Evolutionary conservation across 2,113 vertebrate genomes (phyloP).

Genomic region (Larimichthys polyactis): DNA sequence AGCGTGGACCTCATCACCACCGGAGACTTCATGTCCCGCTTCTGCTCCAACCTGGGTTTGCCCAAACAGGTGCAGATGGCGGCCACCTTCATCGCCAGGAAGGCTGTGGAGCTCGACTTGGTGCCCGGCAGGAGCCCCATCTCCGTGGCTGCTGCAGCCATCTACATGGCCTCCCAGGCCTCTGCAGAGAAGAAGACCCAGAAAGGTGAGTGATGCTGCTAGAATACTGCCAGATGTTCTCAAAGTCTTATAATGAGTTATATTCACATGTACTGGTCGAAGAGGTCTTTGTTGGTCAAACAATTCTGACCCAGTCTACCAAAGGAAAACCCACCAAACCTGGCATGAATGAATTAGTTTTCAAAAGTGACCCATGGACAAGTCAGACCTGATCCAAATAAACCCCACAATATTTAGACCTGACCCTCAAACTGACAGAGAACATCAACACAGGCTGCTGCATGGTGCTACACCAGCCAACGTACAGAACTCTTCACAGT

Average conservation of each 20-base stretch:
- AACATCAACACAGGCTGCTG: not conserved
- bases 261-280: not conserved
- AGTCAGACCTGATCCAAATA: not conserved
- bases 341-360: too few relatives aligned
- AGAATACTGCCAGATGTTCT: not conserved
- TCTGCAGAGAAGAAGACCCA: slow-evolving; percentile 98
- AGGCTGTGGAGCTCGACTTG: slow-evolving; percentile 96
- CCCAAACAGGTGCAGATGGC: slow-evolving; percentile 99
- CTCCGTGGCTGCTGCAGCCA: slow-evolving; percentile 97
- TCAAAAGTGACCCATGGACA: too few relatives aligned
- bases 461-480: too few relatives aligned
- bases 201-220: slow-evolving; percentile 87
- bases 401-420: not conserved
- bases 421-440: not conserved
- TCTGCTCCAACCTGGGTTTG: slow-evolving; percentile 97
- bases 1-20: slow-evolving; percentile 99
- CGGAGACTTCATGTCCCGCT: slow-evolving; percentile 99
- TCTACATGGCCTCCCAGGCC: slow-evolving; percentile 99
- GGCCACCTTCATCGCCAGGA: slow-evolving; percentile 95
- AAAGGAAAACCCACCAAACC: too few relatives aligned
- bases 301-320: too few relatives aligned
- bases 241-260: too few relatives aligned
- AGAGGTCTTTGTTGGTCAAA: not conserved
- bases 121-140: slow-evolving; percentile 98
- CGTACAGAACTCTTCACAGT: too few relatives aligned